Conservation (phyloP, 2,888 invertebrate genomes). For the Trachelus troglodyta region DNA sequence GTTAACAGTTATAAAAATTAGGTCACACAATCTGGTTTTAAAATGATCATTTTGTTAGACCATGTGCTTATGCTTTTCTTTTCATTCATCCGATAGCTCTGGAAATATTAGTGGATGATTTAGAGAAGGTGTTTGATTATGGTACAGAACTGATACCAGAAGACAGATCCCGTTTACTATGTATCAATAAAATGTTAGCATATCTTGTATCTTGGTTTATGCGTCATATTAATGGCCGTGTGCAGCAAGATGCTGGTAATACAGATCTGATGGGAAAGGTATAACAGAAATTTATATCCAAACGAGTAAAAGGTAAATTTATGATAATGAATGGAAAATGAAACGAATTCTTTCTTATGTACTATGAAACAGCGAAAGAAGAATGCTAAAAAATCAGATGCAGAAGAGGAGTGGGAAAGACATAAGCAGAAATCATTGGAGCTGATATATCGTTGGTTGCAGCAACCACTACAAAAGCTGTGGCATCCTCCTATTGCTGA, state of each 20-base stretch:
- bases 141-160: slow-evolving; percentile 33
- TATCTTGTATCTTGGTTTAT: slow-evolving; percentile 52
- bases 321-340: background rate
- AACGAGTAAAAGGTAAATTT: background rate
- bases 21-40: background rate
- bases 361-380: slow-evolving; percentile 46
- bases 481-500: slow-evolving; percentile 89
- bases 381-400: slow-evolving; percentile 56
- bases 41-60: background rate
- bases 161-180: slow-evolving; percentile 41
- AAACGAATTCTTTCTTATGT: slow-evolving; percentile 18
- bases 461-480: slow-evolving; percentile 77
- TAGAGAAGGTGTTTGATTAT: slow-evolving; percentile 44
- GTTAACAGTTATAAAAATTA: background rate
- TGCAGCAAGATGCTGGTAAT: slow-evolving; percentile 32
- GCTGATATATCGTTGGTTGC: slow-evolving; percentile 75
- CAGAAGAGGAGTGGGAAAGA: slow-evolving; percentile 75
- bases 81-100: slow-evolving; percentile 30
- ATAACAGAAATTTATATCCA: slow-evolving; percentile 9
- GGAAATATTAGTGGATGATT: slow-evolving; percentile 39
- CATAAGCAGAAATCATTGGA: slow-evolving; percentile 77
- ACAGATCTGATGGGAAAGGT: slow-evolving; percentile 43
- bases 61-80: background rate
- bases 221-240: slow-evolving; percentile 48
- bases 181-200: slow-evolving; percentile 53